These are phyloP conservation scores for Meteorus cinctellus DNA, from an alignment of 2,888 invertebrate genomes.

Conservation along the genomic window DNA sequence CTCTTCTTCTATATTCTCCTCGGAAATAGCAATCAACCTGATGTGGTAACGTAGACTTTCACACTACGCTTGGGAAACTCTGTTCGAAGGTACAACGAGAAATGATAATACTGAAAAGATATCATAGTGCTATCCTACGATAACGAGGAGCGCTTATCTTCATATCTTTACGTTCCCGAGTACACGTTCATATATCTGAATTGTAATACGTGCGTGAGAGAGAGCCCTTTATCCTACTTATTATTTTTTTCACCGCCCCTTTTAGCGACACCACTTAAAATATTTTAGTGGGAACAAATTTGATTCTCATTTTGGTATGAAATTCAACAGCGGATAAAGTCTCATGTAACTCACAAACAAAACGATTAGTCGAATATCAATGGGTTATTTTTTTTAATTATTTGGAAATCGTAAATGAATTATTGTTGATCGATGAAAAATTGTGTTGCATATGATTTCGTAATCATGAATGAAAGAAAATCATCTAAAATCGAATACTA, in stretches of 20 bases:
- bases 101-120: conserved; percentile 59
- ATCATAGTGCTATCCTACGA: conserved; percentile 62
- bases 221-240: conserved; percentile 56
- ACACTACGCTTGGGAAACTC: conserved; percentile 41
- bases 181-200: conserved; percentile 32
- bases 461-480: too few relatives aligned
- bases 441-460: too few relatives aligned
- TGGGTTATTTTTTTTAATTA: too few relatives aligned
- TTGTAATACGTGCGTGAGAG: conserved; percentile 38
- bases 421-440: too few relatives aligned
- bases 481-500: too few relatives aligned
- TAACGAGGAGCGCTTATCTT: conserved; percentile 62
- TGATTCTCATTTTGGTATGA: too few relatives aligned
- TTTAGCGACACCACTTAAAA: not conserved
- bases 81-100: conserved; percentile 29
- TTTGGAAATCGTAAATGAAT: too few relatives aligned
- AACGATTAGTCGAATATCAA: too few relatives aligned
- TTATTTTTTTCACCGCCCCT: not conserved
- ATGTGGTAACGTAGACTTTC: conserved; percentile 34
- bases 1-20: not conserved
- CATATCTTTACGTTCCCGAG: conserved; percentile 48
- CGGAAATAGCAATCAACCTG: not conserved
- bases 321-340: too few relatives aligned
- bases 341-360: too few relatives aligned
- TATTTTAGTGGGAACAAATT: not conserved